Percentiles rank a stretch among this genome's conserved stretches.
phyloP scores from a whole-genome alignment of 2,113 vertebrate genomes.

The Pavo muticus region DNA sequence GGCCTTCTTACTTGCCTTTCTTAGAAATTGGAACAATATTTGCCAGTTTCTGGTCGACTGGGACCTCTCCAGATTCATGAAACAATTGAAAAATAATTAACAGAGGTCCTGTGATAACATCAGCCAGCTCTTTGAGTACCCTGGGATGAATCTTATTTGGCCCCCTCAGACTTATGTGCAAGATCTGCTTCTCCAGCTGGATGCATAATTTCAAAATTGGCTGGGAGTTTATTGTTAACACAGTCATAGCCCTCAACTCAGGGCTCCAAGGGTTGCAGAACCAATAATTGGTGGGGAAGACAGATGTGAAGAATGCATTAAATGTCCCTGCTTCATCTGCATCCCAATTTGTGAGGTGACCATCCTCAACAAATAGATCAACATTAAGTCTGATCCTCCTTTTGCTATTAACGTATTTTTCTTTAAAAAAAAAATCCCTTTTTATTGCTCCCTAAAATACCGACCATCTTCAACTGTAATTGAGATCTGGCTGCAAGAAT shows the following conservation, averaged over 20 bases:
- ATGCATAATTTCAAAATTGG: neutral
- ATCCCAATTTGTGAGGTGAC: neutral
- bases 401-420: neutral
- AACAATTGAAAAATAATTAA: too few species aligned
- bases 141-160: neutral
- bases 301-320: neutral
- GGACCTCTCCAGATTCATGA: too few species aligned
- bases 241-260: neutral
- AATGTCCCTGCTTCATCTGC: neutral
- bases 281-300: neutral
- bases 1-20: too few species aligned
- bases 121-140: too few species aligned
- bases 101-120: too few species aligned
- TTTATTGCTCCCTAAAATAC: neutral
- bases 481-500: neutral
- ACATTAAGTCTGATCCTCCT: neutral
- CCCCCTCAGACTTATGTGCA: neutral
- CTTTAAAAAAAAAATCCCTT: neutral
- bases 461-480: too few species aligned
- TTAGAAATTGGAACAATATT: too few species aligned
- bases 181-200: neutral
- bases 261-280: neutral
- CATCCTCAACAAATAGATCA: neutral
- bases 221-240: neutral
- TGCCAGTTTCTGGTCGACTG: too few species aligned